Conservation (phyloP, 2,888 invertebrate species). For the Agonopterix arenella region DNA sequence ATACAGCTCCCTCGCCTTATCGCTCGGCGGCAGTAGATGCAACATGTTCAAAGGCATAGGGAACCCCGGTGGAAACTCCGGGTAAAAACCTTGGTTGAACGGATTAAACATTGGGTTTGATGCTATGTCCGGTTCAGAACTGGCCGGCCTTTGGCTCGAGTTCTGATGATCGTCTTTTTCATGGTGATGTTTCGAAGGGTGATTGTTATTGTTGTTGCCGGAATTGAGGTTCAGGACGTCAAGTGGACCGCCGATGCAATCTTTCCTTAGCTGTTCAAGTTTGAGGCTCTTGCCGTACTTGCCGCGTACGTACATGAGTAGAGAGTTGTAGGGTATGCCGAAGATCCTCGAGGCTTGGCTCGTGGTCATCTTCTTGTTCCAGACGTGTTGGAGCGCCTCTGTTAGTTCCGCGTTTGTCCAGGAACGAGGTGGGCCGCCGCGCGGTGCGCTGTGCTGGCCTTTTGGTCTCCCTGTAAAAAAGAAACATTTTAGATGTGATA, state of each 20-base stretch:
- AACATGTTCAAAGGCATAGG: constrained; percentile 91
- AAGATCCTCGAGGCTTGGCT: constrained; percentile 94
- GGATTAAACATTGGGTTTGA: constrained; percentile 85
- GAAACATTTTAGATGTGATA: neutral
- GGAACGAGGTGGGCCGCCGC: constrained; percentile 93
- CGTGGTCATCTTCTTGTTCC: constrained; percentile 97
- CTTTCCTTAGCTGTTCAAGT: constrained; percentile 90
- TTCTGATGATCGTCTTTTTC: constrained; percentile 73
- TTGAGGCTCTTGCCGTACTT: constrained; percentile 96
- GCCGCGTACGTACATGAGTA: constrained; percentile 94
- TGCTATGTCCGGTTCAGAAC: constrained; percentile 81
- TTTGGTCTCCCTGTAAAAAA: constrained; percentile 84
- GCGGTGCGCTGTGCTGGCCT: constrained; percentile 93
- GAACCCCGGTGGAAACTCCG: constrained; percentile 87
- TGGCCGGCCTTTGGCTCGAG: constrained; percentile 77
- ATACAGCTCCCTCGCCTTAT: constrained; percentile 82
- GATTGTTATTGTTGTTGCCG: constrained; percentile 77
- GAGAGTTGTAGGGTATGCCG: constrained; percentile 95
- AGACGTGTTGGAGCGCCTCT: constrained; percentile 94
- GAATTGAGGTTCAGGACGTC: constrained; percentile 82
- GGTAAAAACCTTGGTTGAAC: constrained; percentile 88
- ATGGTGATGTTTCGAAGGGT: constrained; percentile 70
- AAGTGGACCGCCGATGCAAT: constrained; percentile 89
- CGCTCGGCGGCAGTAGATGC: constrained; percentile 87
- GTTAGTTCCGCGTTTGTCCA: constrained; percentile 96